A percentile compares a stretch with the other conserved stretches of the same genome.
phyloP scores from a whole-genome alignment of 1,140 invertebrate genomes.

The Cepaea nemoralis region DNA sequence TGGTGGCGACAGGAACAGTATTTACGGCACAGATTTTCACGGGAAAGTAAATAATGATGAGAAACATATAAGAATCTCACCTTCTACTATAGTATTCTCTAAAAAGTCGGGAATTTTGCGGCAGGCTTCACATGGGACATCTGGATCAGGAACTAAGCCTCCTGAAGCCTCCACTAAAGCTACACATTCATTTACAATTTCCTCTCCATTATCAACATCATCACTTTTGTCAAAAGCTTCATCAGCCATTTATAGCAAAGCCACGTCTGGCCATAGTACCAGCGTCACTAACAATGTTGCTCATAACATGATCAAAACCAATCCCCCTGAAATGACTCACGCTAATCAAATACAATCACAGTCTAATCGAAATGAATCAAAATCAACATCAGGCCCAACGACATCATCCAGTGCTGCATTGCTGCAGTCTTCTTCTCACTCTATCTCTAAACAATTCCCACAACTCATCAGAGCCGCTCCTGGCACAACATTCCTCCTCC shows the following conservation, averaged over 20 bases:
- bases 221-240: background rate
- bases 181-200: background rate
- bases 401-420: background rate
- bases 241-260: background rate
- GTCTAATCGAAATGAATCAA: background rate
- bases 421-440: background rate
- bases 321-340: background rate
- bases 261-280: background rate
- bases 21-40: background rate
- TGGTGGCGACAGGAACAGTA: background rate
- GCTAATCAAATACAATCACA: background rate
- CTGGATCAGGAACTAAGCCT: background rate
- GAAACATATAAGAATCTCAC: background rate
- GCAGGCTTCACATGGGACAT: background rate
- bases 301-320: background rate
- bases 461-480: background rate
- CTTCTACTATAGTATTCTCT: background rate
- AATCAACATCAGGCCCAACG: background rate
- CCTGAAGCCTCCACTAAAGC: background rate
- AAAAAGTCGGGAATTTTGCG: background rate
- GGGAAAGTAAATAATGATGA: background rate
- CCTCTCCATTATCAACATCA: background rate
- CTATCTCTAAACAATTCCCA: background rate
- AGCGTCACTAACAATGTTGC: background rate
- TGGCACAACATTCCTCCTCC: background rate